A percentile compares a stretch with the other conserved stretches of the same genome.
These are phyloP conservation scores for Melanotaenia nigrans DNA, from an alignment of 2,797 vertebrate genomes.

Conservation along the genomic window DNA sequence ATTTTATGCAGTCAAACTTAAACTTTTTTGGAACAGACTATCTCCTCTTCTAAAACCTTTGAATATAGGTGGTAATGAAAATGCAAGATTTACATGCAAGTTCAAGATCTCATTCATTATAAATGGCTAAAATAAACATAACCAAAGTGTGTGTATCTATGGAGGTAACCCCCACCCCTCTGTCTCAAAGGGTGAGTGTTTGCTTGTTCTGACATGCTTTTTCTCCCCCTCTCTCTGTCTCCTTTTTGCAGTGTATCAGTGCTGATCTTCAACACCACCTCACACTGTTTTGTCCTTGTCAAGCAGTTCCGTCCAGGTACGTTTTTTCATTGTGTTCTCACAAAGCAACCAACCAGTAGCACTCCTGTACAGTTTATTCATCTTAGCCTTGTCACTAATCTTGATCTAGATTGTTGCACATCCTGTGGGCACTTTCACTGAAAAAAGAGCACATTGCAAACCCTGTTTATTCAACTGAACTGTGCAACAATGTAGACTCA, in stretches of 20 bases:
- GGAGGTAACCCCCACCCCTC: neutral
- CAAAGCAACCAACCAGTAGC: neutral
- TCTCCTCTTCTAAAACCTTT: neutral
- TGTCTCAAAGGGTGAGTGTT: neutral
- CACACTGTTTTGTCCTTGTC: slow-evolving; percentile 93
- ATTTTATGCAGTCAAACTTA: neutral
- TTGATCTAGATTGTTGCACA: slow-evolving; percentile 45
- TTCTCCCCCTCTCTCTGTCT: slow-evolving; percentile 3
- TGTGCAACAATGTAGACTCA: slow-evolving; percentile 68
- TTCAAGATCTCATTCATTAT: neutral
- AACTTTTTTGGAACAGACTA: too few species aligned
- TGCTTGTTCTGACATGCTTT: neutral
- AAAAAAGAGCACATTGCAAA: slow-evolving; percentile 40
- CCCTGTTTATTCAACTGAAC: slow-evolving; percentile 59
- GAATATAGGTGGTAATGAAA: neutral
- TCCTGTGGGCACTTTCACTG: slow-evolving; percentile 55
- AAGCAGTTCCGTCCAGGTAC: slow-evolving; percentile 98
- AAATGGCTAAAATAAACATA: neutral
- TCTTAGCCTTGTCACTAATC: slow-evolving; percentile 25
- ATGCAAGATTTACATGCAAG: too few species aligned
- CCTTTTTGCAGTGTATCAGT: slow-evolving; percentile 85
- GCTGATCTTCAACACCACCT: slow-evolving; percentile 92
- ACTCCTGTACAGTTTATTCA: neutral
- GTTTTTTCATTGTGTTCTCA: neutral
- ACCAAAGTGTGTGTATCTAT: neutral